Evolutionary conservation across 2,113 vertebrate species (phyloP), one percentile per base, ranked within the genome.

Genomic region (Andinoacara biseriatus): DNA sequence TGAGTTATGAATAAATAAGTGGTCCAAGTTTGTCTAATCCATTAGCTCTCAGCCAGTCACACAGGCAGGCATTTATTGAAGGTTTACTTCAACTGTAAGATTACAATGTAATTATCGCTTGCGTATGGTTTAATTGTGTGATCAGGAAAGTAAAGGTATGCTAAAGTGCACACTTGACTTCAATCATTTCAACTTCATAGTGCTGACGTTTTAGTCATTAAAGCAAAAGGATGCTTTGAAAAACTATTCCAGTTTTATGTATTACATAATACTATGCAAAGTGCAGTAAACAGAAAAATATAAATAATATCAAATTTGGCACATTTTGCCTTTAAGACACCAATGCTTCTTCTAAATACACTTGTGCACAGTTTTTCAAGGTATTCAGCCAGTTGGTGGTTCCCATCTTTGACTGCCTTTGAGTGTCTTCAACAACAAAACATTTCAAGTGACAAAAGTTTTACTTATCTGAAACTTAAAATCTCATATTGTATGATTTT

Each of bases 1-100:
- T 87, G 87, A 85, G 69, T 89, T 86, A 90, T 94, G 83, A 92
- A 92, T 95, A 92, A 94, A 92, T 92, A 87, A 93, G 80, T 81
- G 40, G 26, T 85, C 52, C 15, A 75, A 91, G 58, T 83, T 84
- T 85, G 83, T 83, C 63, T 72, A 82, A 65, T 81, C 84, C 84
- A 92, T 90, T 87, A 90, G 82, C 75, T 74, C 65, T 81, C 24
- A 86, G 65, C 78, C 75, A 90, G 80, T 83, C 82, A 62, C 29
- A 81, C 52, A 85, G 13, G 63, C n/a, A 46, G 58, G 10, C 61
- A 86, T 87, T 80, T 90, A 79, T 35, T 72, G 20, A 58, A 78
- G 49, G 15, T 60, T 87, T 81, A 69, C 74, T 89, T 79, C 76
- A 26, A 78, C 20, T 75, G 10, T 17, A 52, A 33, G n/a, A 54